These are phyloP conservation scores for Falco naumanni DNA, from an alignment of 2,797 vertebrate genomes.

Conservation along the genomic window DNA sequence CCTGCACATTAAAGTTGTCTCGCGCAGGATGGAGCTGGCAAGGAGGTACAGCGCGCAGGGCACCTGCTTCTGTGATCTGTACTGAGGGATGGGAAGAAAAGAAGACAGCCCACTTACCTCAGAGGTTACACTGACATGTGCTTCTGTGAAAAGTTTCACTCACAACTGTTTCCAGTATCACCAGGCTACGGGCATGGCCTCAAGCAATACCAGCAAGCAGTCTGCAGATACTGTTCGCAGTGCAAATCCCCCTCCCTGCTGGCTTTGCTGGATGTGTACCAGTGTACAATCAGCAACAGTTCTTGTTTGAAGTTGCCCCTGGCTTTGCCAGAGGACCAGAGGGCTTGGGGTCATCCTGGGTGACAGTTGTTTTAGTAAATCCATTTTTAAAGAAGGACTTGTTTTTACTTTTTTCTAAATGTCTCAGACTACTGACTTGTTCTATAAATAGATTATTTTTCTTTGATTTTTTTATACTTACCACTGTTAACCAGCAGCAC, in stretches of 20 bases:
- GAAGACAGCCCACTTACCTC: slow-evolving; percentile 66
- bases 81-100: slow-evolving; percentile 52
- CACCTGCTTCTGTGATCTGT: slow-evolving; percentile 49
- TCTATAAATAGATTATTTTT: slow-evolving; percentile 87
- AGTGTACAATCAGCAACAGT: slow-evolving; percentile 53
- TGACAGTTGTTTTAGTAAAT: slow-evolving; percentile 83
- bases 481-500: slow-evolving; percentile 83
- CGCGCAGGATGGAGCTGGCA: slow-evolving; percentile 55
- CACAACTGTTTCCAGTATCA: slow-evolving; percentile 70
- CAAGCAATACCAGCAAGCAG: slow-evolving; percentile 48
- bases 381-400: slow-evolving; percentile 83
- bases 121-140: slow-evolving; percentile 72
- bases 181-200: slow-evolving; percentile 72
- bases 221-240: slow-evolving; percentile 58
- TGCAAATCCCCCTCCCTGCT: slow-evolving; percentile 56
- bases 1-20: slow-evolving; percentile 22
- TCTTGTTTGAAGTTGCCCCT: slow-evolving; percentile 31
- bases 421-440: slow-evolving; percentile 87
- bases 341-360: slow-evolving; percentile 72
- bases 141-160: slow-evolving; percentile 71
- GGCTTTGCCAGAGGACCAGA: slow-evolving; percentile 72
- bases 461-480: slow-evolving; percentile 84
- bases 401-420: slow-evolving; percentile 87
- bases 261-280: slow-evolving; percentile 55
- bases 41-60: slow-evolving; percentile 56